These are phyloP conservation scores for Hypotaenidia okinawae DNA, from an alignment of 2,797 vertebrate species.

Conservation along the genomic window DNA sequence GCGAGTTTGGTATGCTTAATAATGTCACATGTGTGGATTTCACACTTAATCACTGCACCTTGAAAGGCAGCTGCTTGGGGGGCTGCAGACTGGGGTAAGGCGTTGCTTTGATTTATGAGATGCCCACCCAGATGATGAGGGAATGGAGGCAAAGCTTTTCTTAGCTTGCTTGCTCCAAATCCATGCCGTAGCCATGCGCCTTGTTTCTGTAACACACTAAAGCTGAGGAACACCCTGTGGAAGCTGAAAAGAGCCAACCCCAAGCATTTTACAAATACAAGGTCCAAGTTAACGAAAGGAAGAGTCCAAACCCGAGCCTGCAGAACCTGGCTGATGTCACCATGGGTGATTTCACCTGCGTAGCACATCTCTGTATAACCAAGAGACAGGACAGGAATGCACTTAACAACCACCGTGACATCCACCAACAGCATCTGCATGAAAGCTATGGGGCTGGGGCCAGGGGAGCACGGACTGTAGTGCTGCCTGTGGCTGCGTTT, in stretches of 20 bases:
- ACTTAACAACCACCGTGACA: not conserved
- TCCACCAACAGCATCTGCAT: not conserved
- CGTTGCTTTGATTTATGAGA: not conserved
- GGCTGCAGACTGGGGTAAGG: not conserved
- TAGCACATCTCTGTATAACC: not conserved
- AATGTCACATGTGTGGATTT: not conserved
- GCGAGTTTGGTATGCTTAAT: not conserved
- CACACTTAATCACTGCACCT: not conserved
- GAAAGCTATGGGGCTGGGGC: not conserved
- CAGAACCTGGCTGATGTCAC: constrained; percentile 1
- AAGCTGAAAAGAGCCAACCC: not conserved
- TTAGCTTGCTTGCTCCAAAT: not conserved
- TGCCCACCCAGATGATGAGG: not conserved
- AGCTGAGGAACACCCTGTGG: not conserved
- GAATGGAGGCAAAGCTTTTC: not conserved
- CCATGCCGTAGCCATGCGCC: not conserved
- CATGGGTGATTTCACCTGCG: constrained; percentile 1
- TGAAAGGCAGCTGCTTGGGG: not conserved
- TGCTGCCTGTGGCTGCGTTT: not conserved
- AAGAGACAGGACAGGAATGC: not conserved
- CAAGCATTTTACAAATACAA: not conserved
- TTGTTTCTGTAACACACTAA: not conserved
- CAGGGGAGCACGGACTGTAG: fast-evolving
- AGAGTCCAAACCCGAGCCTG: not conserved
- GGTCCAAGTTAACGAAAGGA: not conserved